Evolutionary conservation across 2,888 invertebrate species (phyloP), one percentile per base, ranked within the genome.

Genomic region (Thereva nobilitata): DNA sequence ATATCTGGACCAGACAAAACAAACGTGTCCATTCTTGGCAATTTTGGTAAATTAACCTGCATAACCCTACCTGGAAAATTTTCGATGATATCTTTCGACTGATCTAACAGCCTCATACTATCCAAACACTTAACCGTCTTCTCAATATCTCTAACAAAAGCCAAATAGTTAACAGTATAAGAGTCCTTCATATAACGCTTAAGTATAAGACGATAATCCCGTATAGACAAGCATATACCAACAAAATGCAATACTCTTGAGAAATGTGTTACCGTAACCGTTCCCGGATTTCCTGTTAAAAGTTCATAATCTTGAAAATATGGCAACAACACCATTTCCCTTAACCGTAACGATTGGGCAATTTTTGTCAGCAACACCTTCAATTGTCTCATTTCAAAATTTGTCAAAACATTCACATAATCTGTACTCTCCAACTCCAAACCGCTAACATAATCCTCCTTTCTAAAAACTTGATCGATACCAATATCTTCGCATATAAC

Each of bases 121-220:
- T 85, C 83, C 69, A 87, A 76, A 71, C 88, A 88, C 53, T 85
- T 82, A 71, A 86, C 86, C 34, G 88, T 86, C 9, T 87, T 85
- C 65, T 90, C 87, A 6, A 92, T 82, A 1, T 87, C 86, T 64
- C 85, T 84, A 4, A 91, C 79, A 76, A 92, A 91, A 5, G 89
- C 89, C 6, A 91, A 85, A 75, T 92, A 92, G 80, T 92, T 92
- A 1, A 92, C 80, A 35, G 90, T 88, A 78, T 90, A 91, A 2
- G 87, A 86, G 78, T 91, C 88, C 76, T 89, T 90, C 73, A 90
- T 84, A 79, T 89, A 92, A 73, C 88, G 86, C 73, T 90, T 89
- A 65, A 92, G 84, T 9, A 92, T 80, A 53, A 92, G 79, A 73
- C 87, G 84, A 78, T 90, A 90, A 79, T 92, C 92, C 12, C 89